Evolutionary conservation across 30 jellyfish, hydroid and myxozoan genomes (phyloP).

Genomic region (Mastigias papua): DNA sequence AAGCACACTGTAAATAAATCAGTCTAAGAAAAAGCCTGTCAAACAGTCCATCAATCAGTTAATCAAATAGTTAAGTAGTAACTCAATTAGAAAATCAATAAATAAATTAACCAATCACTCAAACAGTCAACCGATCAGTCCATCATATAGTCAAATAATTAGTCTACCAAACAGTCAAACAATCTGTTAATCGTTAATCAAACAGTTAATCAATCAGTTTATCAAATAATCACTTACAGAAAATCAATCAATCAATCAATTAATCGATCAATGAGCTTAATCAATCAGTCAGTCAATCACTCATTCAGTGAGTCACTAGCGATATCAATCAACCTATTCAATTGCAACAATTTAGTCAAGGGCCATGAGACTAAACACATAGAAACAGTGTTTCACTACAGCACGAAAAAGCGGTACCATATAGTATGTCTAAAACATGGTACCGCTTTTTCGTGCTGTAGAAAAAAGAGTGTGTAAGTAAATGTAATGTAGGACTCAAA

Average conservation of each 20-base stretch:
- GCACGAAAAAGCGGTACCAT: no score
- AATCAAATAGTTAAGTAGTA: no score
- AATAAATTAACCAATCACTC: neutral
- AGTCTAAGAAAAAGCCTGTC: neutral
- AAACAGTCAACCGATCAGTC: neutral
- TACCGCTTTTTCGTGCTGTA: no score
- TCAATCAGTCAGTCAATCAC: neutral
- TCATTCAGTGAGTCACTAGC: neutral
- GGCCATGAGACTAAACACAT: no score
- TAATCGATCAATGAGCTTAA: neutral
- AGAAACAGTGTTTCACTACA: no score
- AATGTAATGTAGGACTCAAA: no score
- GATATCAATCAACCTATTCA: no score
- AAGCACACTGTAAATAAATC: neutral
- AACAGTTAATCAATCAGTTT: neutral
- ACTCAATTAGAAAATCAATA: neutral
- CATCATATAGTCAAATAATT: no score
- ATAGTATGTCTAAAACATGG: no score
- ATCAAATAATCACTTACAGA: neutral
- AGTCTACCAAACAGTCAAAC: neutral
- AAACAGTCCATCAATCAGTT: neutral
- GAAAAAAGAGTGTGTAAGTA: no score
- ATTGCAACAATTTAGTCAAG: no score
- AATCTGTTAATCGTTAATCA: neutral
- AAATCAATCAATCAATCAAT: neutral